phyloP scores from a whole-genome alignment of 2,888 invertebrate genomes.

The Heteromyza rotundicornis region DNA sequence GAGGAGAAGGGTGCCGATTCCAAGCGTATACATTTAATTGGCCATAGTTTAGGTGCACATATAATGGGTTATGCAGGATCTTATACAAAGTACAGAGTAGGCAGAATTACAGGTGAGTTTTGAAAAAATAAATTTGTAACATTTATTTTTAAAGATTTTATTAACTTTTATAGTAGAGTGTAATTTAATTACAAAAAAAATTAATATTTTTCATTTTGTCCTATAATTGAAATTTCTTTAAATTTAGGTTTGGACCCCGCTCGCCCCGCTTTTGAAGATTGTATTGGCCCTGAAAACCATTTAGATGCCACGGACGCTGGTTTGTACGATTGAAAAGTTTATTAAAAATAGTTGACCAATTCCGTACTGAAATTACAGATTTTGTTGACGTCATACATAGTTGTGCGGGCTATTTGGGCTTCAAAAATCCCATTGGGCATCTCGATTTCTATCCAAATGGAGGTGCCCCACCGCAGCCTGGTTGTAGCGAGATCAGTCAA shows the following conservation, averaged over 20 bases:
- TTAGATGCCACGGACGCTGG: constrained; percentile 72
- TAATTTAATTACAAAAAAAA: too few relatives aligned
- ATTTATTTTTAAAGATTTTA: too few relatives aligned
- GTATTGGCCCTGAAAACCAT: constrained; percentile 61
- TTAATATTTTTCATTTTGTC: constrained; percentile 2
- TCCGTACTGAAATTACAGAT: too few relatives aligned
- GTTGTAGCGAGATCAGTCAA: constrained; percentile 66
- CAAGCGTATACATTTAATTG: constrained; percentile 57
- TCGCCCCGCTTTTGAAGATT: constrained; percentile 57
- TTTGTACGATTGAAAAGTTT: too few relatives aligned
- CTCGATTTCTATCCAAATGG: constrained; percentile 79
- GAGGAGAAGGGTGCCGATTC: constrained; percentile 55
- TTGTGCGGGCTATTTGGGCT: constrained; percentile 71
- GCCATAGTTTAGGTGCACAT: constrained; percentile 69
- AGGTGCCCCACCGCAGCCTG: constrained; percentile 72
- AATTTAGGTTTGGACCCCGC: constrained; percentile 73
- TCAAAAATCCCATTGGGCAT: constrained; percentile 68
- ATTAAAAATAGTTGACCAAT: too few relatives aligned
- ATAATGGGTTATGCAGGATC: constrained; percentile 68
- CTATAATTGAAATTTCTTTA: not conserved
- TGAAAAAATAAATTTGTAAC: too few relatives aligned
- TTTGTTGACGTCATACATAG: constrained; percentile 81
- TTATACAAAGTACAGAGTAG: constrained; percentile 63
- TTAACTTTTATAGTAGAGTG: too few relatives aligned
- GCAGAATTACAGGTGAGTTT: constrained; percentile 68